These are phyloP conservation scores for Emydocephalus ijimae DNA, from an alignment of 2,113 vertebrate species.

Conservation along the genomic window DNA sequence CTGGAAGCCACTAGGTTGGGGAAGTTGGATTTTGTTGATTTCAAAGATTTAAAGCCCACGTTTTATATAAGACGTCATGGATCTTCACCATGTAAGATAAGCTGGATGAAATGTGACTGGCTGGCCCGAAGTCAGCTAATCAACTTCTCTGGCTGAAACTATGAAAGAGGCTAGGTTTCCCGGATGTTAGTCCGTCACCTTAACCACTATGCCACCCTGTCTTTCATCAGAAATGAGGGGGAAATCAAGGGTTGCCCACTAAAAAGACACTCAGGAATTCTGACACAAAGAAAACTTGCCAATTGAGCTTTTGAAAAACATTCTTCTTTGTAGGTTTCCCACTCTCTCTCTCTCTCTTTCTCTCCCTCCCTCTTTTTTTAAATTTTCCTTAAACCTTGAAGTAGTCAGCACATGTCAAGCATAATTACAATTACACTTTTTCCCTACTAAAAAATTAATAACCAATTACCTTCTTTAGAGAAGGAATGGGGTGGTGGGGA, in stretches of 20 bases:
- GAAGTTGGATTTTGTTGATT: neutral
- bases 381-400: slow-evolving; percentile 53
- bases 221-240: neutral
- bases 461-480: slow-evolving; percentile 57
- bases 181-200: neutral
- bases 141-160: neutral
- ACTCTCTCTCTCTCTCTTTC: too few species aligned
- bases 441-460: slow-evolving; percentile 65
- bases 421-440: slow-evolving; percentile 63
- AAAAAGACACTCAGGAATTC: slow-evolving; percentile 3
- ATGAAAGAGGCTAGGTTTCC: neutral
- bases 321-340: neutral
- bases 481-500: slow-evolving; percentile 15
- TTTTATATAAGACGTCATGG: neutral
- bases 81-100: neutral
- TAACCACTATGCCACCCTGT: neutral
- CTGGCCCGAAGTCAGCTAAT: neutral
- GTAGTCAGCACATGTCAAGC: slow-evolving; percentile 58
- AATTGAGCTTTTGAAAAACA: neutral
- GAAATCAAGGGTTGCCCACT: neutral
- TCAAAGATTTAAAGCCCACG: neutral
- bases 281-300: slow-evolving; percentile 20
- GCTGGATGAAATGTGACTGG: neutral
- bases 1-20: neutral
- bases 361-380: neutral